Evolutionary conservation across 2,797 vertebrate species (phyloP), one percentile per base, ranked within the genome.

Genomic region (Enteromius anoplus): DNA sequence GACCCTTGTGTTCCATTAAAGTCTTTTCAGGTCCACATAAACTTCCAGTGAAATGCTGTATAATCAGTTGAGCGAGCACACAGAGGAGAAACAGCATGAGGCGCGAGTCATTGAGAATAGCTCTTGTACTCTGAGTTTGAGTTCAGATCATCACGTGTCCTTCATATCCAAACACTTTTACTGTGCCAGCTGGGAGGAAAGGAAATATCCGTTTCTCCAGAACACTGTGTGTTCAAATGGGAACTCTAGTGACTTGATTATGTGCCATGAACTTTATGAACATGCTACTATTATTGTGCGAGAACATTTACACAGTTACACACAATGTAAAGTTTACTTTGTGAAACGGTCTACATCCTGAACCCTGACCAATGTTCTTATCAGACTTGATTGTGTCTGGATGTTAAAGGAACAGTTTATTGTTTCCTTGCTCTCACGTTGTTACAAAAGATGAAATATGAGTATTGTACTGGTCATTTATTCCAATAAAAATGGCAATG

Each of bases 1-100:
- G 47, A 62, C 32, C 78, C 32, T 68, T 65, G 77, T 72, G 75
- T 76, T 78, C 45, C 55, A 68, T n/a, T 60, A n/a, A 82, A 70
- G 10, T 34, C 75, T 29, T 8, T 32, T 34, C 0, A 21, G 32
- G 53, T 49, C 15, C 51, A 60, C 55, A 49, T 14, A 21, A 73
- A 17, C 29, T 51, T 75, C 26, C 72, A 77, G 64, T 45, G 19
- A 51, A 34, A 55, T 7, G 10, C 29, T 65, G 8, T 47, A 15
- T 23, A 37, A 40, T 55, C 4, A 55, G 37, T 42, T 40, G 10
- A 80, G 17, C 14, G 11, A 55, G n/a, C 78, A 26, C 34, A 55
- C 34, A 2, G 8, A 45, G 3, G 51, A 26, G 11, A 34, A 75
- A 55, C 29, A 75, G 51, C 69, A 12, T 23, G 8, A 8, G 69